Base-by-base conservation (phyloP, 2,113 vertebrate species). In the Petrocephalus zakoni region DNA sequence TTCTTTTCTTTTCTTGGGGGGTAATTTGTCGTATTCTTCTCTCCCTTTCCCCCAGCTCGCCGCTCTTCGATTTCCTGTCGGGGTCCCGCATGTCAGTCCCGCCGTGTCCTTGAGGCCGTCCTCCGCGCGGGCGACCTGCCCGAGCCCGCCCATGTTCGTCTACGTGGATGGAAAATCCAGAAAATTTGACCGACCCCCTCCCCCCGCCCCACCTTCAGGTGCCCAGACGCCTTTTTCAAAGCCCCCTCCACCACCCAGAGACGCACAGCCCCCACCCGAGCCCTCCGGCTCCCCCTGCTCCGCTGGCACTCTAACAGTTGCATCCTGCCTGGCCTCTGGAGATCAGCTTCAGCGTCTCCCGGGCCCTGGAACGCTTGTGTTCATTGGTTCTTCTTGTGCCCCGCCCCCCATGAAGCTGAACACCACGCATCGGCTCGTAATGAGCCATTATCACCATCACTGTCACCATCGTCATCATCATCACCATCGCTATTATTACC, bases 21-120 rank as follows among this genome's bases (percentile, higher is more conserved):
- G 94, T 95, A 94, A 95, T 95, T 95, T 95, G 94, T 93, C 92
- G 92, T 94, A 92, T 94, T 88, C 93, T 87, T 93, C 92, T 93
- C 94, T 87, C 93, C 85, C 90, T 82, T 86, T 75, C 55, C 91
- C 88, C 88, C 90, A 91, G 93, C 92, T 53, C 47, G 91, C 91
- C 93, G 89, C 92, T 93, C 94, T 95, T 95, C 93, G 94, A 95
- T 95, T 95, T 95, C 94, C 94, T 95, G 94, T 95, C 94, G 92
- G 91, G 93, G 92, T 92, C 92, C 92, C 90, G 93, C 94, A 93
- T 93, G 93, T 94, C 94, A 94, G 93, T 95, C 93, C 92, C 64
- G 25, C 47, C 8, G 64, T 87, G 91, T 92, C 92, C 91, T 93
- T 93, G 90, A 86, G 87, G 78, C 42, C 87, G 89, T 87, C 89